These are phyloP conservation scores for Dicranocentrus wangi DNA, from an alignment of 2,888 invertebrate species.

Conservation along the genomic window DNA sequence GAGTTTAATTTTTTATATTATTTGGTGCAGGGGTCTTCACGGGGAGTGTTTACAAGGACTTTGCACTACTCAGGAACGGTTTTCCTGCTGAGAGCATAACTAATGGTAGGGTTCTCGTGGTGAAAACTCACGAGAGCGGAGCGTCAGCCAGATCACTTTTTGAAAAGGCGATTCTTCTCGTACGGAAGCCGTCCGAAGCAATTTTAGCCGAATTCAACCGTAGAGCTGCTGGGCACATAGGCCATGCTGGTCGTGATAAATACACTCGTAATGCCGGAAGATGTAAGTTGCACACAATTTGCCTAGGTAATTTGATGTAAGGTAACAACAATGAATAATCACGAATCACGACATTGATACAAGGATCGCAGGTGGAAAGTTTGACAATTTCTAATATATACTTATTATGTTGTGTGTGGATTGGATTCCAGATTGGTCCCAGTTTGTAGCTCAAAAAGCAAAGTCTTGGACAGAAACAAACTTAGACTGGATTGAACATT, in stretches of 20 bases:
- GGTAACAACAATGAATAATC: too few relatives aligned
- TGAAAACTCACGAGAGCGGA: constrained; percentile 88
- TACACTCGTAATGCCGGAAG: constrained; percentile 80
- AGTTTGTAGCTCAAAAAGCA: constrained; percentile 82
- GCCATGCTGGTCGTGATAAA: constrained; percentile 82
- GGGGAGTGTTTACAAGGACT: constrained; percentile 89
- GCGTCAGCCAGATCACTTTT: constrained; percentile 79
- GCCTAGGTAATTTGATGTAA: too few relatives aligned
- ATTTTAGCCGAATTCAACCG: constrained; percentile 87
- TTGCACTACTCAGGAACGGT: constrained; percentile 84
- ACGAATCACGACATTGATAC: too few relatives aligned
- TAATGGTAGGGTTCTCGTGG: constrained; percentile 85
- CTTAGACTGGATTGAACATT: constrained; percentile 82
- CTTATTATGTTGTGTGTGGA: too few relatives aligned
- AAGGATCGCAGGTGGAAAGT: too few relatives aligned
- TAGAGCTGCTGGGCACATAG: constrained; percentile 86
- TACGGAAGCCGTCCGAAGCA: constrained; percentile 83
- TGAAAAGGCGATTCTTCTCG: constrained; percentile 81
- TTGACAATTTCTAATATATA: too few relatives aligned
- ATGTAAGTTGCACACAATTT: constrained; percentile 78
- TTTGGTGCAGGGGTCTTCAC: constrained; percentile 80
- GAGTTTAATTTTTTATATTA: constrained; percentile 1
- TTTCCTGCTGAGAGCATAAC: constrained; percentile 86
- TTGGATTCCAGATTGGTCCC: constrained; percentile 83
- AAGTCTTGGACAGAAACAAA: constrained; percentile 83